Base-by-base conservation (phyloP, 2,888 invertebrate species). In the Luperina nickerlii region DNA sequence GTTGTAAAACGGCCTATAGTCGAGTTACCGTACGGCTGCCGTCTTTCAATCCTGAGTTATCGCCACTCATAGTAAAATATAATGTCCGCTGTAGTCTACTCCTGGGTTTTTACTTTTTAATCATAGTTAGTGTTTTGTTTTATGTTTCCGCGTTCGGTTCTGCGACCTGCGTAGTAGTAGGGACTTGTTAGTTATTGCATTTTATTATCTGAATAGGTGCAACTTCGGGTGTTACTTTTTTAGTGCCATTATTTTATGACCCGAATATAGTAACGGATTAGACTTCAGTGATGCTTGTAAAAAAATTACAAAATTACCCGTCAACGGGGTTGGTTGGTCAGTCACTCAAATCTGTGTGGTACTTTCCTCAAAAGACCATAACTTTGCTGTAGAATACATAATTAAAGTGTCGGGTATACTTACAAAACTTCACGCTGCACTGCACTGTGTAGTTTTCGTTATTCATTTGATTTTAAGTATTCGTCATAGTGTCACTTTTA, bases 1-100 rank as follows among this genome's bases (percentile, higher is more conserved):
- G 92, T 90, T 91, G 90, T 91, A 90, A 90, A 90, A 87, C 84
- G 84, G 85, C 81, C 82, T 79, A 74, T 79, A 84, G 82, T 54
- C 67, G 73, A 71, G 74, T 78, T 68, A 78, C 71, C 62, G 51
- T 76, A 90, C 86, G 88, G 87, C 74, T 88, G 83, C 81, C 82
- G 45, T 27, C 65, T 81, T 69, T 63, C 62, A 57, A 83, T 78
- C 69, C 76, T 84, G 75, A 87, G 62, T 79, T 83, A 85, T 81
- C 71, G 72, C 76, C 75, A 67, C 75, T 83, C 72, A 78, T 81
- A 81, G 79, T 88, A 88, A 87, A 85, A 87, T 85, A 85, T 85
- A 84, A 84, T 85, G 74, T 85, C 85, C 84, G 85, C 62, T 82
- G 42, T 67, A 65, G 74, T 82, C 66, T 81, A 67, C 74, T 84